Conservation (phyloP, 2,888 invertebrate genomes). For the Aquatica leii region DNA sequence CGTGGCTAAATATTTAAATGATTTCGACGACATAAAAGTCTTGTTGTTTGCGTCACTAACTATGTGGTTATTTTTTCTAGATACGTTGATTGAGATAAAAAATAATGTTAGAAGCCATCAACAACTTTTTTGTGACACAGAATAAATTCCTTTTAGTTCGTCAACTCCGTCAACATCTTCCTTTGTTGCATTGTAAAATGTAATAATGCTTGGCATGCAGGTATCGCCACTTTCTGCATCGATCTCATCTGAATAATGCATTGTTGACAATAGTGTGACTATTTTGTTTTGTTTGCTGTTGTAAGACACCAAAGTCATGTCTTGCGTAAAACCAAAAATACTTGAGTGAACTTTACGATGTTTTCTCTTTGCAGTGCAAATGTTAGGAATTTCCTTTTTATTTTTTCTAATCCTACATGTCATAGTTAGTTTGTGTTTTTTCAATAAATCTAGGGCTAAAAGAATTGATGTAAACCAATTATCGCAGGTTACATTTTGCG, state of each 20-base stretch:
- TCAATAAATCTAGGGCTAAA: background rate
- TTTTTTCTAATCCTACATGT: background rate
- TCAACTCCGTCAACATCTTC: background rate
- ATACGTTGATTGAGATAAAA: background rate
- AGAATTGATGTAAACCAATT: background rate
- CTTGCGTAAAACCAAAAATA: background rate
- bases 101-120: background rate
- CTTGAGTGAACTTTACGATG: background rate
- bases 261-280: background rate
- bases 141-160: background rate
- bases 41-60: background rate
- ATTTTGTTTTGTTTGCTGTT: background rate
- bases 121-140: background rate
- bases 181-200: background rate
- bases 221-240: background rate
- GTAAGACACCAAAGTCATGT: no score
- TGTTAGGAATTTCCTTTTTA: background rate
- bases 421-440: background rate
- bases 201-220: background rate
- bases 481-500: no score
- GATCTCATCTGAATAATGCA: background rate
- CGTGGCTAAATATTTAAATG: no score
- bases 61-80: background rate
- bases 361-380: background rate
- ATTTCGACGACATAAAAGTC: no score